Conservation (phyloP, 2,797 vertebrate species). For the Knipowitschia caucasica region DNA sequence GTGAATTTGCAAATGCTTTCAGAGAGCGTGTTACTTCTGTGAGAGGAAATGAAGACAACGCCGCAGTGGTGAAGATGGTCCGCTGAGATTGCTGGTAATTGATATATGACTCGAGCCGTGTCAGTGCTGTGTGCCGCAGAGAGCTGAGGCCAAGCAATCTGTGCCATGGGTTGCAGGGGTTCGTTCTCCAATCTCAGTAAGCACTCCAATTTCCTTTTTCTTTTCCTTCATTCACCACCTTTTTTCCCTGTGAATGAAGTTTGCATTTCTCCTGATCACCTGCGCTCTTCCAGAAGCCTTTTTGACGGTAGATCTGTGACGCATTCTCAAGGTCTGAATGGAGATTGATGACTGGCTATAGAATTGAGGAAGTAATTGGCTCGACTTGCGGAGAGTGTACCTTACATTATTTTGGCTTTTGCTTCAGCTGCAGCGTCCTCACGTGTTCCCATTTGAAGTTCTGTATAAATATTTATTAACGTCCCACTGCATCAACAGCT, state of each 20-base stretch:
- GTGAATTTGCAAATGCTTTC: neutral
- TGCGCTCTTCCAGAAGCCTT: constrained; percentile 31
- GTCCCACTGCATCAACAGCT: constrained; percentile 56
- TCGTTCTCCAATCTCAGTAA: constrained; percentile 45
- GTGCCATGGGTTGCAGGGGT: constrained; percentile 54
- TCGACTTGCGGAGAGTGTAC: constrained; percentile 39
- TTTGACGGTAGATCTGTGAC: constrained; percentile 34
- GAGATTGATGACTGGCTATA: constrained; percentile 25
- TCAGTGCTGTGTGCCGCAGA: constrained; percentile 49
- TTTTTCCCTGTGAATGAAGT: constrained; percentile 65
- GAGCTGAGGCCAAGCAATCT: constrained; percentile 66
- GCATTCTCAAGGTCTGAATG: constrained; percentile 31
- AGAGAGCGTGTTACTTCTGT: neutral
- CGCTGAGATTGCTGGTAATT: constrained; percentile 56
- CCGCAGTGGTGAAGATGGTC: constrained; percentile 53
- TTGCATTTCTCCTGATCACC: constrained; percentile 54
- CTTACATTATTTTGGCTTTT: constrained; percentile 49
- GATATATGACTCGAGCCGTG: constrained; percentile 58
- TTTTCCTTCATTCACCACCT: constrained; percentile 54
- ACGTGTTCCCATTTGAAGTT: constrained; percentile 53
- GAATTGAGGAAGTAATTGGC: constrained; percentile 46
- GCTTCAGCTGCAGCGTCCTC: constrained; percentile 37
- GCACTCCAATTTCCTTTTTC: constrained; percentile 61
- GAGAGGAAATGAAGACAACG: constrained; percentile 47
- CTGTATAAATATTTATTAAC: constrained; percentile 72